Evolutionary conservation across 2,113 vertebrate species (phyloP).

Genomic region (Tonatia bakeri): DNA sequence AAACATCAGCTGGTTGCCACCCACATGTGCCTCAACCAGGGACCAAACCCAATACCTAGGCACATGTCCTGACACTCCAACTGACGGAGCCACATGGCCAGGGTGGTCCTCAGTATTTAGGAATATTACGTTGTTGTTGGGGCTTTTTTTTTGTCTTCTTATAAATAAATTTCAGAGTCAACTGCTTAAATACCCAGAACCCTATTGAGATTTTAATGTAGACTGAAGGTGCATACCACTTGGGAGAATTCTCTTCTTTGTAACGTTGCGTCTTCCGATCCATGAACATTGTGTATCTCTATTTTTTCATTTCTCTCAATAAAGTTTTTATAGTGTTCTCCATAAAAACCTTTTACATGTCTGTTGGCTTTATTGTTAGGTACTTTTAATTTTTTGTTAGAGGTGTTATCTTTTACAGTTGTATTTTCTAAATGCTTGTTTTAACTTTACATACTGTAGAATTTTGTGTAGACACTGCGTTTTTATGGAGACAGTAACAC

Average conservation of each 20-base stretch:
- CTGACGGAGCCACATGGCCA: too few relatives aligned
- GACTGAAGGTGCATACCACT: not conserved
- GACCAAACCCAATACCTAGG: too few relatives aligned
- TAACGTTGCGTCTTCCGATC: not conserved
- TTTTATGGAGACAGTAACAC: not conserved
- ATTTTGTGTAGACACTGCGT: not conserved
- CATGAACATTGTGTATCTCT: not conserved
- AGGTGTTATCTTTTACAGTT: not conserved
- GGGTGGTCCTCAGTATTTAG: not conserved
- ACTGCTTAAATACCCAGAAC: not conserved
- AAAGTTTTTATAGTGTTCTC: not conserved
- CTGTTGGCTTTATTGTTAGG: not conserved
- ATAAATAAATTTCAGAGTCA: not conserved
- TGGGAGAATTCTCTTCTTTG: not conserved
- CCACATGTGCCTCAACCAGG: too few relatives aligned
- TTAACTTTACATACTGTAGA: not conserved
- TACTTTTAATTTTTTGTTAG: not conserved
- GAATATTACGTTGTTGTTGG: not conserved
- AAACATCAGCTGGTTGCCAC: too few relatives aligned
- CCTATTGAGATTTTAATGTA: not conserved
- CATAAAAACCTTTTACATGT: not conserved
- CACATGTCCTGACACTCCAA: too few relatives aligned
- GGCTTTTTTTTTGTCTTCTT: not conserved
- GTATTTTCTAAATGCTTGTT: not conserved
- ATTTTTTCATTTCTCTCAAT: not conserved